Conservation (phyloP, 2,888 invertebrate genomes). For the Calliphora vomitoria region DNA sequence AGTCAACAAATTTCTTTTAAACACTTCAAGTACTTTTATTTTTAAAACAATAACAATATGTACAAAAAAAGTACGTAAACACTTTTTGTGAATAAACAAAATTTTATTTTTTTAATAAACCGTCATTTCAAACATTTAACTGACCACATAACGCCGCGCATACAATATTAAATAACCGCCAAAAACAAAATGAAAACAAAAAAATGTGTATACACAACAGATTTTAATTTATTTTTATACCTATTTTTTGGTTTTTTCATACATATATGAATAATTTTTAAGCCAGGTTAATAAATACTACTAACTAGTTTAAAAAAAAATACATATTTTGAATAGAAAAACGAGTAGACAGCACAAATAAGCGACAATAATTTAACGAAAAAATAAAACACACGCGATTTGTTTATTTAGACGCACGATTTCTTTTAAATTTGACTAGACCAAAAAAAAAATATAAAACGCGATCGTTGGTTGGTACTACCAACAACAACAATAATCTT, state of each 20-base stretch:
- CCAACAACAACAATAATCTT: slow-evolving; percentile 13
- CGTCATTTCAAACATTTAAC: slow-evolving; percentile 38
- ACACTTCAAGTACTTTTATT: slow-evolving; percentile 28
- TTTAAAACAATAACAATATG: neutral
- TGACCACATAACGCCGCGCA: slow-evolving; percentile 34
- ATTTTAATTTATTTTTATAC: neutral
- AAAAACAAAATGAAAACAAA: slow-evolving; percentile 47
- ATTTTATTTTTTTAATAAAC: slow-evolving; percentile 1
- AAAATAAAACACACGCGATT: slow-evolving; percentile 62
- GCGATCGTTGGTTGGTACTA: slow-evolving; percentile 17
- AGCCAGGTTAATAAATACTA: slow-evolving; percentile 35
- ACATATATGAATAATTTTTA: slow-evolving; percentile 16
- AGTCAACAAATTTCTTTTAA: slow-evolving; percentile 6
- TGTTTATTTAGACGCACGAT: slow-evolving; percentile 62
- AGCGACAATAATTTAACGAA: slow-evolving; percentile 47
- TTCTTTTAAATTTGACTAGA: slow-evolving; percentile 40
- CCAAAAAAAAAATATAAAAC: slow-evolving; percentile 1
- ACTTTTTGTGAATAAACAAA: slow-evolving; percentile 4
- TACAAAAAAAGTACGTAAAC: neutral
- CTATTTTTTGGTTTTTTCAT: neutral
- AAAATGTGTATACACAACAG: slow-evolving; percentile 22
- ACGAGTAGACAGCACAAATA: slow-evolving; percentile 17
- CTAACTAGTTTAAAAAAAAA: slow-evolving; percentile 57
- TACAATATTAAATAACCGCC: slow-evolving; percentile 66
- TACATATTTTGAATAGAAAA: slow-evolving; percentile 34